These are phyloP conservation scores for Drosophila bocki DNA, from an alignment of 1,140 invertebrate genomes.

Conservation along the genomic window DNA sequence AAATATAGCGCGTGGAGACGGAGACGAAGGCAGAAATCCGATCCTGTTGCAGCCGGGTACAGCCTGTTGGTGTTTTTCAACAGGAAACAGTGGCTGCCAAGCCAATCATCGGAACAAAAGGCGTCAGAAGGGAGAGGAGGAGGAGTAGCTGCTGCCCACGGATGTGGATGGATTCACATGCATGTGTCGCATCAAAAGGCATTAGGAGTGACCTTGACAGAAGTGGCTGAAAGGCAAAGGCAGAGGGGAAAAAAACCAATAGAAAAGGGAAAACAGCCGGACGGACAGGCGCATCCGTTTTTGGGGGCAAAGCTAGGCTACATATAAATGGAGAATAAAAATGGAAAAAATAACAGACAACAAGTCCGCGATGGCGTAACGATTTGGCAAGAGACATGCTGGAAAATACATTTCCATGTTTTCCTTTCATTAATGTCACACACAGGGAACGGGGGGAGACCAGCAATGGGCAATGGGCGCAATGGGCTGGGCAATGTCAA, in stretches of 20 bases:
- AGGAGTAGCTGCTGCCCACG: background rate
- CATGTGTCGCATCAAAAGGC: slow-evolving; percentile 52
- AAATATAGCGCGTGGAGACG: background rate
- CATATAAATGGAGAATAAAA: slow-evolving; percentile 20
- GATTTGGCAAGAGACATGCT: slow-evolving; percentile 37
- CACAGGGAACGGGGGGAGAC: slow-evolving; percentile 1
- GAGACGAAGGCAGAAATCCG: background rate
- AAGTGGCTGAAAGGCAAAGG: slow-evolving; percentile 22
- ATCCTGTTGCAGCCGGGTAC: slow-evolving; percentile 31
- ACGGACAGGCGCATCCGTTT: slow-evolving; percentile 28
- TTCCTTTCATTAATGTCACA: slow-evolving; percentile 65
- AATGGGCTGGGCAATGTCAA: slow-evolving; percentile 34
- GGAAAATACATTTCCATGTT: slow-evolving; percentile 63
- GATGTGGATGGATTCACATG: slow-evolving; percentile 17
- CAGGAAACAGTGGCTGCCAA: slow-evolving; percentile 30
- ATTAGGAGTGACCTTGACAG: slow-evolving; percentile 58
- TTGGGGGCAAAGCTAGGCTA: slow-evolving; percentile 5
- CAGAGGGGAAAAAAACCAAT: background rate
- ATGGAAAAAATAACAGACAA: slow-evolving; percentile 17
- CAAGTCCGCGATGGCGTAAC: slow-evolving; percentile 61
- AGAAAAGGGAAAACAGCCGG: slow-evolving; percentile 14
- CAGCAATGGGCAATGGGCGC: background rate
- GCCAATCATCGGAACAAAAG: slow-evolving; percentile 37
- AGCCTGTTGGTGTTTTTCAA: slow-evolving; percentile 23
- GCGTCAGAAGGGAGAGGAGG: background rate